phyloP scores from a whole-genome alignment of 1,140 invertebrate genomes.

The Drosophila quadrilineata region DNA sequence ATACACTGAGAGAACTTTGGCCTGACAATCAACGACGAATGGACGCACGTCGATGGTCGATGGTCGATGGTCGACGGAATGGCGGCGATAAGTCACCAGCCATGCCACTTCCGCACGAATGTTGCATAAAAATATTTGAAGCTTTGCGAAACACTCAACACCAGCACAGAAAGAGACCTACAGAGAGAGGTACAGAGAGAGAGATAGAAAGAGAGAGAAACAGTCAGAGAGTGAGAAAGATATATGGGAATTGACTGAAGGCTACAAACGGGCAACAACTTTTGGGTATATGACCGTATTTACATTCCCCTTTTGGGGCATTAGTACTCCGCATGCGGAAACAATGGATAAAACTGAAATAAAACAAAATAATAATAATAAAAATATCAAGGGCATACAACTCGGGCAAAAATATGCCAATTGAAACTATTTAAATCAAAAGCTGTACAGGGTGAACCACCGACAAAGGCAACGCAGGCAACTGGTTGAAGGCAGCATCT shows the following conservation, averaged over 20 bases:
- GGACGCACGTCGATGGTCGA: slow-evolving; percentile 38
- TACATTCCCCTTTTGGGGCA: too few relatives aligned
- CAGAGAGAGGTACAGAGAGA: neutral
- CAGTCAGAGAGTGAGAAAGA: too few relatives aligned
- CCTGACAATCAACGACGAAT: slow-evolving; percentile 40
- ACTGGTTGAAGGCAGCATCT: slow-evolving; percentile 19
- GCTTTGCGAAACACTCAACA: slow-evolving; percentile 5
- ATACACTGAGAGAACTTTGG: neutral
- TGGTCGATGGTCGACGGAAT: slow-evolving; percentile 40
- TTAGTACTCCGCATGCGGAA: too few relatives aligned
- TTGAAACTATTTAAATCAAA: slow-evolving; percentile 71
- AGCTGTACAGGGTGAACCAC: too few relatives aligned
- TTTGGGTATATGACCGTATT: too few relatives aligned
- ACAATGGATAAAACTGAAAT: slow-evolving; percentile 7
- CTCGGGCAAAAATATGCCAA: slow-evolving; percentile 44
- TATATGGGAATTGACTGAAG: too few relatives aligned
- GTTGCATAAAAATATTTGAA: slow-evolving; percentile 48
- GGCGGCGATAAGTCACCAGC: slow-evolving; percentile 74
- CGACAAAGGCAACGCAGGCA: slow-evolving; percentile 6
- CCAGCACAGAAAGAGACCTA: too few relatives aligned
- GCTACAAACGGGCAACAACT: too few relatives aligned
- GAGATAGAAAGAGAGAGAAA: neutral
- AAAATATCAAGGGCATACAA: slow-evolving; percentile 47
- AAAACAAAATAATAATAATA: slow-evolving; percentile 53
- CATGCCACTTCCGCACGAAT: slow-evolving; percentile 67